Percentiles rank a stretch among this genome's conserved stretches.
These are phyloP conservation scores for Pollenia griseotomentosa DNA, from an alignment of 2,888 invertebrate genomes.

Conservation along the genomic window DNA sequence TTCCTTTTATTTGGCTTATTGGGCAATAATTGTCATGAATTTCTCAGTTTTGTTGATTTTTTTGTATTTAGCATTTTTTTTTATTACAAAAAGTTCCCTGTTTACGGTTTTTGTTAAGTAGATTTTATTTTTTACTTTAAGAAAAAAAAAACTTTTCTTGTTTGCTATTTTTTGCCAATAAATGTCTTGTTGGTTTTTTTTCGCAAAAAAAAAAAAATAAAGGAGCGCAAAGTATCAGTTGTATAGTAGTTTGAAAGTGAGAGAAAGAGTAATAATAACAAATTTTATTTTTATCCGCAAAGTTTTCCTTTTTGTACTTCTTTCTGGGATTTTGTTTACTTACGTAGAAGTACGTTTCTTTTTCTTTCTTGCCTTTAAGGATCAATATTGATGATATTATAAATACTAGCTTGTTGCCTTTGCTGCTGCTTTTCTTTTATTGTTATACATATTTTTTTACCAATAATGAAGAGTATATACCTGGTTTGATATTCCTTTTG, in stretches of 20 bases:
- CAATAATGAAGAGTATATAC: too few species aligned
- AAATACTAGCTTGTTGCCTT: constrained; percentile 30
- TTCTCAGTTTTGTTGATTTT: constrained; percentile 18
- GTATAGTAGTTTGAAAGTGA: background rate
- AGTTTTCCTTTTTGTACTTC: constrained; percentile 6
- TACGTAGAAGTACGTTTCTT: background rate
- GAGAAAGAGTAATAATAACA: constrained; percentile 10
- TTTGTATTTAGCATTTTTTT: background rate
- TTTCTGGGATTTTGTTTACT: constrained; percentile 23
- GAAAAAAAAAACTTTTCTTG: constrained; percentile 48
- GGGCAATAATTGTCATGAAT: constrained; percentile 32
- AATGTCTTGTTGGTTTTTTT: constrained; percentile 41
- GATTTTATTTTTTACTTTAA: background rate
- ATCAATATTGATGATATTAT: constrained; percentile 28
- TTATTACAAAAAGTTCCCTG: background rate
- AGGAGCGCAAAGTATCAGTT: background rate
- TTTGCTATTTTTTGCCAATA: constrained; percentile 57
- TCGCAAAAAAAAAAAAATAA: background rate
- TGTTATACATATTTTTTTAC: constrained; percentile 1
- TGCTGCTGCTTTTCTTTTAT: background rate
- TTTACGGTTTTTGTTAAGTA: background rate
- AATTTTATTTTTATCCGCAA: constrained; percentile 55
- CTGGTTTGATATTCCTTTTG: too few species aligned
- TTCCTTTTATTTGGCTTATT: background rate
- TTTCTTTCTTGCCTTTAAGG: constrained; percentile 44